phyloP scores from a whole-genome alignment of 2,888 invertebrate species.

The Orthosia gracilis region DNA sequence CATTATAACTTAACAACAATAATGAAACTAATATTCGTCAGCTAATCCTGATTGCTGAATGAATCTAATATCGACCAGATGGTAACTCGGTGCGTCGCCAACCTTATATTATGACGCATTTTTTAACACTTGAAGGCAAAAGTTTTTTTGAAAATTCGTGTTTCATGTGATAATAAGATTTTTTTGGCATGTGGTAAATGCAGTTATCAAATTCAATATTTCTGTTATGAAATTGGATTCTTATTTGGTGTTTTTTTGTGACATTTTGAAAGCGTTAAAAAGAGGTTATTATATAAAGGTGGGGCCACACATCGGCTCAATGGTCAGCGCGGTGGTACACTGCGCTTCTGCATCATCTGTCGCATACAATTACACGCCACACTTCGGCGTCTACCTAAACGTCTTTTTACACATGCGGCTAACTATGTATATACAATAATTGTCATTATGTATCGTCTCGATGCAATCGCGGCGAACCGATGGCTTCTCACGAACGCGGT shows the following conservation, averaged over 20 bases:
- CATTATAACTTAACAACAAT: constrained; percentile 85
- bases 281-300: constrained; percentile 32
- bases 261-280: constrained; percentile 22
- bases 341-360: constrained; percentile 71
- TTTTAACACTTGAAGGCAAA: constrained; percentile 60
- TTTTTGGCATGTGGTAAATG: constrained; percentile 30
- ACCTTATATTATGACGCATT: constrained; percentile 67
- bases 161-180: constrained; percentile 24
- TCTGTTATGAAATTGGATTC: neutral
- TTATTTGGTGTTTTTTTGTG: neutral
- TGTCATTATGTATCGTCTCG: constrained; percentile 85
- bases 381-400: constrained; percentile 79
- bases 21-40: constrained; percentile 87
- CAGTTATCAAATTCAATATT: constrained; percentile 32
- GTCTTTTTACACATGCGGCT: constrained; percentile 89
- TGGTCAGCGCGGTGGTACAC: constrained; percentile 64
- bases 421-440: constrained; percentile 90
- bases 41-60: constrained; percentile 88
- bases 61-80: constrained; percentile 90
- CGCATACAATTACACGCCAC: constrained; percentile 75
- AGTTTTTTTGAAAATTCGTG: constrained; percentile 13
- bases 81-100: constrained; percentile 81
- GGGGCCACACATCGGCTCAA: constrained; percentile 61
- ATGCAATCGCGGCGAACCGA: constrained; percentile 90
- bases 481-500: constrained; percentile 90